Evolutionary conservation across 2,113 vertebrate genomes (phyloP), one percentile per base, ranked within the genome.

Genomic region (Ciconia stormi): DNA sequence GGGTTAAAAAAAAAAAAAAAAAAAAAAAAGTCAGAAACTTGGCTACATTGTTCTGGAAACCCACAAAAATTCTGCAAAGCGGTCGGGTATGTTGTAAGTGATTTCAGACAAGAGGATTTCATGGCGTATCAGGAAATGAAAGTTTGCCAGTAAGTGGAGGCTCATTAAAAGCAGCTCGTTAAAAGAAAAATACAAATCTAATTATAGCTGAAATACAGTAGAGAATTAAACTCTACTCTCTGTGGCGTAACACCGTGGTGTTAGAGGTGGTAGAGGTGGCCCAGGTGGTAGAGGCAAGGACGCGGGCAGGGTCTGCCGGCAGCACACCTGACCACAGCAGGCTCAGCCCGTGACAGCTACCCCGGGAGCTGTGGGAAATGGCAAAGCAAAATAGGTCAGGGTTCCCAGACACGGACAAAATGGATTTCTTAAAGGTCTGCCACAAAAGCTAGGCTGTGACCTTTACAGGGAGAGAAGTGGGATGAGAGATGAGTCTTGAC

Each of bases 111-210:
- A 77, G 96, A 87, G 71, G 72, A 56, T 82, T 76, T 86, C 93
- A 94, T 76, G 97, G 91, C 11, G 53, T 90, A 96, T 91, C 95
- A 95, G 95, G 96, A 97, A 97, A 97, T 40, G 19, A 93, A 95
- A 86, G 84, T 85, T 96, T 90, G 85, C 93, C 93, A 88, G 93
- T 94, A 95, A 93, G 91, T 81, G 79, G 67, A 97, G 93, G 84
- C 94, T 96, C 91, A 94, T 97, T 95, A 97, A 94, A 94, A 87
- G 73, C 93, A 95, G 84, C 93, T 96, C 63, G 42, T 95, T 95
- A 92, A 82, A 96, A 78, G 88, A 80, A 82, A 87, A 96, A 92
- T 79, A 91, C 40, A 87, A 85, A 96, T 89, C 94, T 96, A 96
- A 96, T 96, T 95, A 91, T 95, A 96, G 94, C 71, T 95, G 86